Evolutionary conservation across 2,888 invertebrate species (phyloP).

Genomic region (Pimpla rufipes): DNA sequence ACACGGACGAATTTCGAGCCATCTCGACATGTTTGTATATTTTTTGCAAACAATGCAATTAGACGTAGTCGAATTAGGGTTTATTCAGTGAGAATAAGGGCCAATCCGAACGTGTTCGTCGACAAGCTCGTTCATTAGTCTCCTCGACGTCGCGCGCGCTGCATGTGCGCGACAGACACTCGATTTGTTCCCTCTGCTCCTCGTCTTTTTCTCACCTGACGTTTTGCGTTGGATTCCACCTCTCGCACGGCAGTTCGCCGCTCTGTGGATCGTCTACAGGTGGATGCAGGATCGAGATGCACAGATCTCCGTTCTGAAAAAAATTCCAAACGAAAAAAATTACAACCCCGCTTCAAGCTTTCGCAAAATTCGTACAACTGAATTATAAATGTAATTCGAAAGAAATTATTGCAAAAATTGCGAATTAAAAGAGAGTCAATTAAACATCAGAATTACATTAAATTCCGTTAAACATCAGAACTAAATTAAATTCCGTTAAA

Average conservation of each 20-base stretch:
- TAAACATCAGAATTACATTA: too few species aligned
- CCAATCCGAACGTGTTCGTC: background rate
- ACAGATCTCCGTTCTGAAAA: slow-evolving; percentile 98
- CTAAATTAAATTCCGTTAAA: too few species aligned
- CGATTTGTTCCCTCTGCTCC: slow-evolving; percentile 17
- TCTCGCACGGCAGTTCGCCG: slow-evolving; percentile 99
- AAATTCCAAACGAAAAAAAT: slow-evolving; percentile 63
- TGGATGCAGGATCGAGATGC: slow-evolving; percentile 99
- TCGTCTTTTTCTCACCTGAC: slow-evolving; percentile 88
- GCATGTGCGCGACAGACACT: background rate
- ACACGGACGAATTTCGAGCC: background rate
- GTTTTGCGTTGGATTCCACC: slow-evolving; percentile 99
- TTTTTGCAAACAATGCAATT: background rate
- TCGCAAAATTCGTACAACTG: too few species aligned
- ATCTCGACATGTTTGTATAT: background rate
- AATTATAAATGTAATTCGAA: background rate
- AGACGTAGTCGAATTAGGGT: background rate
- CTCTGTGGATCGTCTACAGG: slow-evolving; percentile 99
- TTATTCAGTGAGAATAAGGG: background rate
- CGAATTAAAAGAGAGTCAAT: too few species aligned
- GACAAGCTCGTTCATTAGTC: slow-evolving; percentile 7
- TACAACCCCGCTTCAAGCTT: background rate
- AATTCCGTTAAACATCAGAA: too few species aligned
- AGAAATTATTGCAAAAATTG: background rate
- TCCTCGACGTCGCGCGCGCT: slow-evolving; percentile 8